phyloP scores from a whole-genome alignment of 1,140 invertebrate species.

The Ips typographus region DNA sequence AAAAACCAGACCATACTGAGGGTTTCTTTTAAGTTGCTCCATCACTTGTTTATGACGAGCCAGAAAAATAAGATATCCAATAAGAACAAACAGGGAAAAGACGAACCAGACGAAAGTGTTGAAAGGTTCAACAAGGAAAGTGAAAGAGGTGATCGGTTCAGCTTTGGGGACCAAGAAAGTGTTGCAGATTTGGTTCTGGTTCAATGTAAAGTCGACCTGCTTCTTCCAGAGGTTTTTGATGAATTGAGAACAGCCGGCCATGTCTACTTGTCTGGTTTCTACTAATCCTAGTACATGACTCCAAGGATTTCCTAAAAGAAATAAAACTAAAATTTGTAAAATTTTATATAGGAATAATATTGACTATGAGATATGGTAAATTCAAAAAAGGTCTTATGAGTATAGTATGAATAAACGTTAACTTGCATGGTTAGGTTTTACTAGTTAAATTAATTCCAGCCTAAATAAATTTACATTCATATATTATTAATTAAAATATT shows the following conservation, averaged over 20 bases:
- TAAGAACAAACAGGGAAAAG: neutral
- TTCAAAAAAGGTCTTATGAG: too few species aligned
- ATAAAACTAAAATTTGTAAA: neutral
- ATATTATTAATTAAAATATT: too few species aligned
- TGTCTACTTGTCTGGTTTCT: neutral
- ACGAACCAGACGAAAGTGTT: constrained; percentile 1
- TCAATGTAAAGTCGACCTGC: constrained; percentile 12
- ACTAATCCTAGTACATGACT: neutral
- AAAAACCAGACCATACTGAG: neutral
- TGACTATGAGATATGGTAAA: too few species aligned
- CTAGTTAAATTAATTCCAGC: too few species aligned
- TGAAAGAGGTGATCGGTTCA: neutral
- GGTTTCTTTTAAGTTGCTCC: neutral
- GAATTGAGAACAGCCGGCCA: constrained; percentile 26
- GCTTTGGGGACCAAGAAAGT: constrained; percentile 29
- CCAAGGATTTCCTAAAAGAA: constrained; percentile 18
- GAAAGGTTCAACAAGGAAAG: constrained; percentile 22
- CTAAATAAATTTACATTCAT: too few species aligned
- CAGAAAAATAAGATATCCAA: neutral
- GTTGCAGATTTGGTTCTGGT: constrained; percentile 10
- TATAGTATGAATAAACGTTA: too few species aligned
- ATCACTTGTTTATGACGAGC: neutral
- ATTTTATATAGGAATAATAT: too few species aligned
- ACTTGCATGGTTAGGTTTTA: too few species aligned
- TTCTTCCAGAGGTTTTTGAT: constrained; percentile 1